phyloP scores from a whole-genome alignment of 2,888 invertebrate genomes.

The Sphaeridia pumilis region DNA sequence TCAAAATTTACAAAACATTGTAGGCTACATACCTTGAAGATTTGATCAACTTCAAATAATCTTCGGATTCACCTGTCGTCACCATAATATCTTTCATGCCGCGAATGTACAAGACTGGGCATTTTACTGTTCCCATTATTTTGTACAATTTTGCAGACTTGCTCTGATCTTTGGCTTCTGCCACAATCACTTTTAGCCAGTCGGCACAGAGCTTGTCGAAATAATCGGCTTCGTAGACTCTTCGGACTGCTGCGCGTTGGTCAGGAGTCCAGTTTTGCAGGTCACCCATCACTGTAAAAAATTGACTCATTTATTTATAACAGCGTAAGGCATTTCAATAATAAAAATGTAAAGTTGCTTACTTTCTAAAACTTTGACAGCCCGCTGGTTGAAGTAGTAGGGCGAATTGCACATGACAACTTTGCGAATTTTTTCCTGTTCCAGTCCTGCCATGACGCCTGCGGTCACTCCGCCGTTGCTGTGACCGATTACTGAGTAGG shows the following conservation, averaged over 20 bases:
- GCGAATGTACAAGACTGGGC: conserved; percentile 3
- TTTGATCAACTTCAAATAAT: not conserved
- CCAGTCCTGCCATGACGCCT: not conserved
- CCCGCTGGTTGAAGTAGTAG: not conserved
- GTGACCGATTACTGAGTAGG: not conserved
- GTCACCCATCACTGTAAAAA: conserved; percentile 2
- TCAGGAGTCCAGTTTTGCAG: conserved; percentile 1
- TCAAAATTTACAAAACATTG: not conserved
- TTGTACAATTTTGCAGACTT: not conserved
- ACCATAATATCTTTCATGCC: conserved; percentile 2
- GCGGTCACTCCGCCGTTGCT: conserved; percentile 1
- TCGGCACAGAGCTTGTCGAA: conserved; percentile 4
- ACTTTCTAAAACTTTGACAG: not conserved
- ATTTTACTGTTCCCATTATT: not conserved
- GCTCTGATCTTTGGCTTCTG: not conserved
- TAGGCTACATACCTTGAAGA: not conserved
- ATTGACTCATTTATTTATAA: not conserved
- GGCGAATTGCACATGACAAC: conserved; percentile 6
- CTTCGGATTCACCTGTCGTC: not conserved
- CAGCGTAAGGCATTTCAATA: too few species aligned
- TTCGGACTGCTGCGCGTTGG: not conserved
- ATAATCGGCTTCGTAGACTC: conserved; percentile 1
- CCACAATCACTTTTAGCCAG: not conserved
- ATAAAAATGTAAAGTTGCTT: too few species aligned
- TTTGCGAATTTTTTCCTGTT: not conserved